Evolutionary conservation across 2,113 vertebrate genomes (phyloP), one percentile per base, ranked within the genome.

Genomic region (Eudyptes chrysolophus): DNA sequence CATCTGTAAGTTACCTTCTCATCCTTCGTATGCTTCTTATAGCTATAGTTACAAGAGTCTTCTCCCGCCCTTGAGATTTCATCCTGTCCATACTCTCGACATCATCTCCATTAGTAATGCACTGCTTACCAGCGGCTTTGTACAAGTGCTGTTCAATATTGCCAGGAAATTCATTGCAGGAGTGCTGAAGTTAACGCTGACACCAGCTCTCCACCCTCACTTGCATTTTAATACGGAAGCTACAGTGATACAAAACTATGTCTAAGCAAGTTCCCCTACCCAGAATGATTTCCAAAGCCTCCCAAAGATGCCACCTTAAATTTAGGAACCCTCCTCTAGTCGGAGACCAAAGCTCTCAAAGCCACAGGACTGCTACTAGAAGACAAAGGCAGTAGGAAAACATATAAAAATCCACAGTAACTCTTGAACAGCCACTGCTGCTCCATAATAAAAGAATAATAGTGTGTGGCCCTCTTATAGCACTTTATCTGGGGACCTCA

Each of bases 321-420:
- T 92, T 92, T 88, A 88, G 88, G 75, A 84, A 55, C 46, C 3
- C 2, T 25, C 18, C 51, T 88, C 75, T 86, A 86, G 42, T 69
- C 0, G 0, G 54, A 83, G 16, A 72, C 58, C 66, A 54, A 86
- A 92, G 68, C 46, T 88, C 79, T 93, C 92, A 94, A 92, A 95
- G 86, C 85, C 71, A 86, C 95, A 94, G 75, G 78, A 83, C 54
- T 74, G 55, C 82, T 92, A 81, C 46, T 70, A 87, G 90, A 94
- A 92, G 83, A 96, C 82, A 94, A 97, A 94, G 64, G 71, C 77
- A 66, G 71, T 51, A 94, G 62, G 60, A 95, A 96, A 96, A 96
- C 79, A 85, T 92, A 69, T 72, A 90, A 93, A 96, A 95, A 96
- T 87, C 54, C 87, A 74, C 7, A 51, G 46, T 80, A 89, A 83